Evolutionary conservation across 2,888 invertebrate genomes (phyloP).

Genomic region (Eupithecia pulchellata): DNA sequence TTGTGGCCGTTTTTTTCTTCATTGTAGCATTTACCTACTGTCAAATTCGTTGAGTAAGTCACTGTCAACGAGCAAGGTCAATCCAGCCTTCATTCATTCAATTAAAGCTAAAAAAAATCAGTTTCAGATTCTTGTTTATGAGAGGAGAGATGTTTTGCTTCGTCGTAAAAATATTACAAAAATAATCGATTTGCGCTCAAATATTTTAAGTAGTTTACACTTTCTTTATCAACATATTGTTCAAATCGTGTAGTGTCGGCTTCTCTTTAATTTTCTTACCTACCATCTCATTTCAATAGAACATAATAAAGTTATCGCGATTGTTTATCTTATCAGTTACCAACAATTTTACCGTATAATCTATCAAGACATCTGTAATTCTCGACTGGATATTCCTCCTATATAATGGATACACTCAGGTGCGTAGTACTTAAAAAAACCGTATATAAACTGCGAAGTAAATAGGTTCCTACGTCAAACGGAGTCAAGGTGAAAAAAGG

Average conservation of each 20-base stretch:
- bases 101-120: background rate
- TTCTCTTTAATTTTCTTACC: background rate
- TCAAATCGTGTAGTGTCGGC: background rate
- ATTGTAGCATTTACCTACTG: background rate
- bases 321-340: slow-evolving; percentile 37
- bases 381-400: slow-evolving; percentile 6
- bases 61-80: background rate
- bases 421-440: slow-evolving; percentile 43
- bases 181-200: slow-evolving; percentile 3
- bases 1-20: background rate
- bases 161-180: background rate
- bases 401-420: slow-evolving; percentile 68
- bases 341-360: slow-evolving; percentile 20
- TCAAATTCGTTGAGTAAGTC: background rate
- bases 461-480: slow-evolving; percentile 46
- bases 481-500: slow-evolving; percentile 61
- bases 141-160: background rate
- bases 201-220: background rate
- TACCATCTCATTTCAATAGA: too few species aligned
- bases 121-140: background rate
- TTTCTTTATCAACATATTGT: background rate
- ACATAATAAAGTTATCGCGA: background rate
- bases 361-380: slow-evolving; percentile 17
- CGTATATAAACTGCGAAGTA: slow-evolving; percentile 18
- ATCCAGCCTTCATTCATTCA: background rate